Percentiles rank a stretch among this genome's conserved stretches.
Conservation (phyloP, 2,888 invertebrate species). For the Eubasilissa splendida region DNA sequence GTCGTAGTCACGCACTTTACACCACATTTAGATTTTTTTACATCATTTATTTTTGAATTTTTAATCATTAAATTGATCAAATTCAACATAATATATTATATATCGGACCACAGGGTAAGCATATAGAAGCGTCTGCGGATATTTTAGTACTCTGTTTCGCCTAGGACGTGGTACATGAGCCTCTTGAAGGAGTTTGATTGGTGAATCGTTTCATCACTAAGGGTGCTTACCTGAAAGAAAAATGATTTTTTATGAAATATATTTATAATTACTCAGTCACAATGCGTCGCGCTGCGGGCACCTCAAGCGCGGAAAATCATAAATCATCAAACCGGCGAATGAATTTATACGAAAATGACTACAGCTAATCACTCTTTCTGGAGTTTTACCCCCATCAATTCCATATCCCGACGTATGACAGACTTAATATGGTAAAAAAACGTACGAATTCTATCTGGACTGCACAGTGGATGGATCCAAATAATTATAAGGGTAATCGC, state of each 20-base stretch:
- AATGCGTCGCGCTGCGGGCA: no score
- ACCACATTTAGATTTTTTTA: conserved; percentile 11
- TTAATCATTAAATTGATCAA: conserved; percentile 1
- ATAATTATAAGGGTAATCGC: no score
- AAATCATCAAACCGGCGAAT: no score
- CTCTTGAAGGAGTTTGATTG: conserved; percentile 94
- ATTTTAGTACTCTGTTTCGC: conserved; percentile 75
- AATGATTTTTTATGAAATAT: conserved; percentile 30
- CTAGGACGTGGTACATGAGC: conserved; percentile 92
- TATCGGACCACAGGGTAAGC: background rate
- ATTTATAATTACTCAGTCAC: no score
- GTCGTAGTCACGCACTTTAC: background rate
- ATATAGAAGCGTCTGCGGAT: background rate
- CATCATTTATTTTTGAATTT: background rate
- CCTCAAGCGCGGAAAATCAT: no score
- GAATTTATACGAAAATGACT: no score
- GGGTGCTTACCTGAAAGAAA: conserved; percentile 76
- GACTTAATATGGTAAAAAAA: no score
- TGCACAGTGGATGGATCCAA: no score
- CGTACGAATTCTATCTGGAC: no score
- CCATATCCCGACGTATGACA: no score
- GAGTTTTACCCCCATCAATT: no score
- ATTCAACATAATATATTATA: background rate
- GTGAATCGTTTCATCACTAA: conserved; percentile 87
- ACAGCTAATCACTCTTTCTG: no score